These are phyloP conservation scores for Ectemnius lituratus DNA, from an alignment of 2,888 invertebrate genomes.

Conservation along the genomic window DNA sequence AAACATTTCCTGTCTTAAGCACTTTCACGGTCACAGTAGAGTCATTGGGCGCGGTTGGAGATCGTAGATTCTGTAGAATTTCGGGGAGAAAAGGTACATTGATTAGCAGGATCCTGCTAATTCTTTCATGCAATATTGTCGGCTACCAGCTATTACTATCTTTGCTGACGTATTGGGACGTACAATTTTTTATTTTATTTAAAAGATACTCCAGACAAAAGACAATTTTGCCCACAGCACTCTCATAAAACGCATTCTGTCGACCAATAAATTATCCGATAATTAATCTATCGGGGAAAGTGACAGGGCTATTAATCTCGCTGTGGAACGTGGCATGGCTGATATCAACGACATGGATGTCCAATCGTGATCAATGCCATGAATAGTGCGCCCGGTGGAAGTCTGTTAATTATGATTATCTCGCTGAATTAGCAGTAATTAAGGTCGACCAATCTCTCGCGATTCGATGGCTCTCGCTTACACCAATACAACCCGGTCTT, in stretches of 20 bases:
- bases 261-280: background rate
- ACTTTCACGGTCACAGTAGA: background rate
- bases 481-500: background rate
- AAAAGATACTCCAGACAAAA: background rate
- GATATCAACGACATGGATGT: constrained; percentile 19
- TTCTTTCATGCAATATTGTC: too few relatives aligned
- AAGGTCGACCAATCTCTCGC: constrained; percentile 30
- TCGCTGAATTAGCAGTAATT: constrained; percentile 55
- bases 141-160: background rate
- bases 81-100: too few relatives aligned
- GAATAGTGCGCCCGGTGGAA: constrained; percentile 11
- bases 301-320: constrained; percentile 26
- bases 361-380: constrained; percentile 28
- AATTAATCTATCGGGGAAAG: constrained; percentile 22
- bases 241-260: background rate
- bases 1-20: constrained; percentile 18
- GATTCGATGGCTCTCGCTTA: background rate
- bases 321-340: constrained; percentile 9
- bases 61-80: too few relatives aligned
- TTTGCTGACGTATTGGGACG: background rate
- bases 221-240: background rate
- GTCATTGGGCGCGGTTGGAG: background rate
- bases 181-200: too few relatives aligned
- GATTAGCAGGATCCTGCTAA: too few relatives aligned
- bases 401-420: constrained; percentile 54